Conservation (phyloP, 2,888 invertebrate genomes). For the Polydrusus tereticollis region DNA sequence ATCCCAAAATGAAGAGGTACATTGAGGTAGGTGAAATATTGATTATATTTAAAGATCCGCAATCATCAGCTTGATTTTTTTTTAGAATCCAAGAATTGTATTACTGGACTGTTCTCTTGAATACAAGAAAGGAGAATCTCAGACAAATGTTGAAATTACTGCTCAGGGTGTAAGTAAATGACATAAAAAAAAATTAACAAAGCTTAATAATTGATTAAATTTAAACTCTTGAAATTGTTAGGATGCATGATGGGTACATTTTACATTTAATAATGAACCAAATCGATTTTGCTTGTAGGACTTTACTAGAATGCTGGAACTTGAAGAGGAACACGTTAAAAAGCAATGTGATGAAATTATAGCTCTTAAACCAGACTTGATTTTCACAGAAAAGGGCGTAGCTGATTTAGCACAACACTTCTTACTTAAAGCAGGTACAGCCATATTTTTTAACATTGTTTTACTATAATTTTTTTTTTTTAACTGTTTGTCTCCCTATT, state of each 20-base stretch:
- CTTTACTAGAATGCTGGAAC: constrained; percentile 93
- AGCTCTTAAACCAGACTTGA: constrained; percentile 92
- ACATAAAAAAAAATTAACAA: constrained; percentile 3
- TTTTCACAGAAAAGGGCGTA: constrained; percentile 98
- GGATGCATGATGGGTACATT: too few relatives aligned
- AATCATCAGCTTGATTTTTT: not conserved
- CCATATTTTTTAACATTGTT: not conserved
- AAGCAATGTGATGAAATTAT: constrained; percentile 94
- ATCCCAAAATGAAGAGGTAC: constrained; percentile 94
- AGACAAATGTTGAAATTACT: constrained; percentile 96
- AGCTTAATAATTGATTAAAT: not conserved
- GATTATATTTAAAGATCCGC: not conserved
- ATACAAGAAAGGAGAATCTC: constrained; percentile 99
- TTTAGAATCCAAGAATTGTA: constrained; percentile 91
- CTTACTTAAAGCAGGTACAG: constrained; percentile 79
- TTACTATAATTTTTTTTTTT: too few relatives aligned
- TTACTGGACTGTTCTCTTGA: constrained; percentile 96
- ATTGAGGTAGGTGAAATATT: constrained; percentile 71
- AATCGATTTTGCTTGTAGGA: constrained; percentile 70
- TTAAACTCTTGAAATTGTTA: not conserved
- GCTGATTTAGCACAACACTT: constrained; percentile 94
- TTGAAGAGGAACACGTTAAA: constrained; percentile 96
- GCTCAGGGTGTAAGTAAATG: constrained; percentile 74
- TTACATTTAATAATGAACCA: not conserved
- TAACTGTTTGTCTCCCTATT: too few relatives aligned